Evolutionary conservation across 1,140 invertebrate species (phyloP).

Genomic region (Stenopsyche tienmushanensis): DNA sequence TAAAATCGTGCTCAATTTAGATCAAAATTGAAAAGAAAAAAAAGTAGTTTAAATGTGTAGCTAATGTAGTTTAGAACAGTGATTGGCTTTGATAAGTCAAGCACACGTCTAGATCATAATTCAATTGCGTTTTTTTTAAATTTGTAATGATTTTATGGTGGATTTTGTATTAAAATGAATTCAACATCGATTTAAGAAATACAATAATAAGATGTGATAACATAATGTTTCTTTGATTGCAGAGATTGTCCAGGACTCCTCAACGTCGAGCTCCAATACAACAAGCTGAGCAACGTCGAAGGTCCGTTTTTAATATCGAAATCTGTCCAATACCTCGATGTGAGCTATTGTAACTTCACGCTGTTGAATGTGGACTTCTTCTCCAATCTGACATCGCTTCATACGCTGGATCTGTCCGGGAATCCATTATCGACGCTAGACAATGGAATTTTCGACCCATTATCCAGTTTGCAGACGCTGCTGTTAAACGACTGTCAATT

Average conservation of each 20-base stretch:
- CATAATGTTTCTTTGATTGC: conserved; percentile 46
- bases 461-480: conserved; percentile 65
- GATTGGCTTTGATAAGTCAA: too few species aligned
- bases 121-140: too few species aligned
- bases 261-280: conserved; percentile 69
- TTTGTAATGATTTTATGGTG: too few species aligned
- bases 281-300: conserved; percentile 61
- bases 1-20: too few species aligned
- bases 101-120: too few species aligned
- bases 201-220: too few species aligned
- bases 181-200: too few species aligned
- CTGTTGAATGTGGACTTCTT: conserved; percentile 65
- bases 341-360: conserved; percentile 64
- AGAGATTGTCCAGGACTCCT: conserved; percentile 69
- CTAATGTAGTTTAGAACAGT: too few species aligned
- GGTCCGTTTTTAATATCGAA: conserved; percentile 66
- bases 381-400: conserved; percentile 64
- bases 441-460: conserved; percentile 61
- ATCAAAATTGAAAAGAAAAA: too few species aligned
- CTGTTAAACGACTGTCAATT: conserved; percentile 67
- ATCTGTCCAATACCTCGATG: conserved; percentile 66
- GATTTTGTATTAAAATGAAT: too few species aligned
- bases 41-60: too few species aligned
- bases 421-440: conserved; percentile 64
- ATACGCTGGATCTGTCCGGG: conserved; percentile 67